Conservation (phyloP, 2,797 vertebrate species). For the Sylvilagus floridanus region DNA sequence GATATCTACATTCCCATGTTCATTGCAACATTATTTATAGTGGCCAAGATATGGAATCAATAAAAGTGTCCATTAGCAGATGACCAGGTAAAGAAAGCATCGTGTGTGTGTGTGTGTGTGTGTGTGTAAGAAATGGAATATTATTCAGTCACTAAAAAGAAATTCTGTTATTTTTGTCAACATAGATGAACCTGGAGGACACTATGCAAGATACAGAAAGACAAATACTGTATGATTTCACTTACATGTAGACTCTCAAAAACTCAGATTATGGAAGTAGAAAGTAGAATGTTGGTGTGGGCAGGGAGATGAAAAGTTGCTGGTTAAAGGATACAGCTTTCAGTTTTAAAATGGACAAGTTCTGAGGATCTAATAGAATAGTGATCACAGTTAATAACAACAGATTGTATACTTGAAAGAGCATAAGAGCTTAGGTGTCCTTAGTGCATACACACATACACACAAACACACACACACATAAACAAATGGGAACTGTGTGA, state of each 20-base stretch:
- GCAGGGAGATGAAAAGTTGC: neutral
- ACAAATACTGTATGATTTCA: neutral
- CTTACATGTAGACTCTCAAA: neutral
- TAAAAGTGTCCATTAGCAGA: neutral
- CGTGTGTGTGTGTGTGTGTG: neutral
- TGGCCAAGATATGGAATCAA: neutral
- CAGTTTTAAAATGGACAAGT: neutral
- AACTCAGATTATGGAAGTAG: neutral
- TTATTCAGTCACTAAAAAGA: neutral
- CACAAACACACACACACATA: no score
- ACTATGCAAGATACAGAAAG: neutral
- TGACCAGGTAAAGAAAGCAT: neutral
- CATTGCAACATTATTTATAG: neutral
- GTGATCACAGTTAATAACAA: neutral
- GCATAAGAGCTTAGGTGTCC: neutral
- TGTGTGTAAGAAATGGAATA: neutral
- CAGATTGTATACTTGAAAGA: neutral
- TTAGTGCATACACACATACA: neutral
- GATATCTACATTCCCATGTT: neutral
- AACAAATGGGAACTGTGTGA: neutral
- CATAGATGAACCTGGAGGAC: neutral
- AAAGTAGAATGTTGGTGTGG: neutral
- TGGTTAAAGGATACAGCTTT: neutral
- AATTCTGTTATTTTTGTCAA: neutral
- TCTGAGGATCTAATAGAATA: neutral